Percentiles rank a stretch among this genome's conserved stretches.
Conservation (phyloP, 2,113 vertebrate genomes). For the Indicator indicator region DNA sequence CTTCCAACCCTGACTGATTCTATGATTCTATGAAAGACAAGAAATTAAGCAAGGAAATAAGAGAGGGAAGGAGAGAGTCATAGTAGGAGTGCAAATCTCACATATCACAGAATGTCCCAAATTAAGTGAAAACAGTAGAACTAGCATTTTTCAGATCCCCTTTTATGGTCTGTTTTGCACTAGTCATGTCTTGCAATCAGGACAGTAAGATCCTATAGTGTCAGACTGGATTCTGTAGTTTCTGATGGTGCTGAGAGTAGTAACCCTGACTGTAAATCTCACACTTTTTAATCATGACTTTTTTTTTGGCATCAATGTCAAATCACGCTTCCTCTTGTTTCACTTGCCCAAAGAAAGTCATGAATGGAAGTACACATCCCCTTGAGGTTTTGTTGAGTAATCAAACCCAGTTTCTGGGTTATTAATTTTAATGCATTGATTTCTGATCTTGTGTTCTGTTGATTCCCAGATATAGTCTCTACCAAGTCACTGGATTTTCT, state of each 20-base stretch:
- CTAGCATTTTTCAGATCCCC: background rate
- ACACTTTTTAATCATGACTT: background rate
- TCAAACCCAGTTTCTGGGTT: background rate
- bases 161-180: background rate
- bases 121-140: background rate
- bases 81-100: background rate
- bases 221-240: background rate
- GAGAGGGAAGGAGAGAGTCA: background rate
- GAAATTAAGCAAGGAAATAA: background rate
- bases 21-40: background rate
- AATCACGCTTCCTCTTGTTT: background rate
- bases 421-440: background rate
- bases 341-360: background rate
- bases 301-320: background rate
- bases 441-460: background rate
- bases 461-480: background rate
- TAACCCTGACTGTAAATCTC: background rate
- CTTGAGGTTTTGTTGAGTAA: background rate
- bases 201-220: background rate
- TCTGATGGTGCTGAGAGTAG: background rate
- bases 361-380: background rate
- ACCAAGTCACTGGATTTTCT: background rate
- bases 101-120: background rate
- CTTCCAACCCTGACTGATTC: too few relatives aligned
- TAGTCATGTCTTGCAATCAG: background rate